Evolutionary conservation across 1,140 invertebrate genomes (phyloP).

Genomic region (Diachasma alloeum): DNA sequence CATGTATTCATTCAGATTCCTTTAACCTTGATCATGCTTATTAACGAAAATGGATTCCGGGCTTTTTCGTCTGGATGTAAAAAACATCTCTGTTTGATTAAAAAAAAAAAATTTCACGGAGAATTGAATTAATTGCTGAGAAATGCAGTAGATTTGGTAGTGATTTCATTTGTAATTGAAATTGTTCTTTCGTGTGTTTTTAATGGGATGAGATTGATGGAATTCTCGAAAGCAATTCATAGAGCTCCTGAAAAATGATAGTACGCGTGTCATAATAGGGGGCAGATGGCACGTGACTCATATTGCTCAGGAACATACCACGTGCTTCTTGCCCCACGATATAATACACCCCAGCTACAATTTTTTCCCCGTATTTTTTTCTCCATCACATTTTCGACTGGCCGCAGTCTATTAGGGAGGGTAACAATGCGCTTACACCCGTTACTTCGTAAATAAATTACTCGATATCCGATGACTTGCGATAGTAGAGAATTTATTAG

Average conservation of each 20-base stretch:
- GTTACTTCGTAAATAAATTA: conserved; percentile 62
- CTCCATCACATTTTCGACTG: not conserved
- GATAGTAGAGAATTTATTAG: conserved; percentile 54
- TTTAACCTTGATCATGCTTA: conserved; percentile 55
- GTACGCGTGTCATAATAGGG: conserved; percentile 51
- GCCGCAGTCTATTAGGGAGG: conserved; percentile 5
- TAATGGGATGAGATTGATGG: not conserved
- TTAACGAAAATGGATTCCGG: conserved; percentile 45
- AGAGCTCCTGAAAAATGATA: conserved; percentile 38
- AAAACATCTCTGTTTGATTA: conserved; percentile 10
- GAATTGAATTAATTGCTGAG: not conserved
- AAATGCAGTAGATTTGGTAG: not conserved
- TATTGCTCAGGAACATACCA: conserved; percentile 30
- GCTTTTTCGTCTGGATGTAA: not conserved
- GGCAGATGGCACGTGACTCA: conserved; percentile 65
- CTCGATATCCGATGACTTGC: conserved; percentile 53
- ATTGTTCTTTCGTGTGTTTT: not conserved
- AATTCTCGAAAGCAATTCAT: not conserved
- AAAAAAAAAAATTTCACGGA: not conserved
- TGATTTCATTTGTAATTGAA: not conserved
- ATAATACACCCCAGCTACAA: conserved; percentile 14
- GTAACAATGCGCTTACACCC: conserved; percentile 12
- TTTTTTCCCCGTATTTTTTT: conserved; percentile 11
- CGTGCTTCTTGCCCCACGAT: conserved; percentile 9
- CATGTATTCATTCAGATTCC: not conserved